A percentile compares a stretch with the other conserved stretches of the same genome.
These are phyloP conservation scores for Nymphalis c-album DNA, from an alignment of 2,888 invertebrate species.

Conservation along the genomic window DNA sequence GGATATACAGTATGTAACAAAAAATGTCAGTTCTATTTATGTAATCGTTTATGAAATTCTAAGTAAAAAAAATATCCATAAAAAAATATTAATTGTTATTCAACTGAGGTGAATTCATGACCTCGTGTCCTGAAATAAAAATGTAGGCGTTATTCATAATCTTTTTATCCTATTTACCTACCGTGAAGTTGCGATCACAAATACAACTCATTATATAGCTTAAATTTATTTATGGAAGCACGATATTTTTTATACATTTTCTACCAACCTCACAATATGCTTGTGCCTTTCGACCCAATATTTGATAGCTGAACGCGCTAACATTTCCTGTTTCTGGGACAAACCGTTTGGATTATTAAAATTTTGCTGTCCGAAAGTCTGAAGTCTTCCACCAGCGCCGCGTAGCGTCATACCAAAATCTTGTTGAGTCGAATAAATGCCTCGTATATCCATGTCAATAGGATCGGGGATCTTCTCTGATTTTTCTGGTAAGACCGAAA, in stretches of 20 bases:
- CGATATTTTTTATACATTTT: too few species aligned
- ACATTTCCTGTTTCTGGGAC: slow-evolving; percentile 90
- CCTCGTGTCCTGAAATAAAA: too few species aligned
- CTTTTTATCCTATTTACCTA: too few species aligned
- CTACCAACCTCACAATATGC: slow-evolving; percentile 87
- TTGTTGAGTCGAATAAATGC: slow-evolving; percentile 88
- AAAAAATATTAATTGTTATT: too few species aligned
- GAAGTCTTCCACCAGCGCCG: slow-evolving; percentile 84
- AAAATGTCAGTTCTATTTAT: too few species aligned
- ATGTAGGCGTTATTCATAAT: too few species aligned
- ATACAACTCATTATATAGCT: too few species aligned
- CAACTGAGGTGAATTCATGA: too few species aligned
- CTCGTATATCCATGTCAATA: slow-evolving; percentile 85
- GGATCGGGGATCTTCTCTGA: slow-evolving; percentile 77
- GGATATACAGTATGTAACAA: too few species aligned
- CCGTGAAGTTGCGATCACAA: too few species aligned
- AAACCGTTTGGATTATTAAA: slow-evolving; percentile 87
- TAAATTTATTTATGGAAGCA: not conserved
- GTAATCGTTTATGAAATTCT: too few species aligned
- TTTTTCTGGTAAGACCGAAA: slow-evolving; percentile 54
- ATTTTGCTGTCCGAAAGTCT: slow-evolving; percentile 79
- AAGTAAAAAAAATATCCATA: too few species aligned
- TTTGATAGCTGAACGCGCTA: slow-evolving; percentile 92
- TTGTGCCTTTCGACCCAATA: slow-evolving; percentile 95
- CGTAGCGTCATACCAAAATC: slow-evolving; percentile 89